A percentile compares a stretch with the other conserved stretches of the same genome.
phyloP scores from a whole-genome alignment of 2,113 vertebrate genomes.

The Oophaga pumilio region DNA sequence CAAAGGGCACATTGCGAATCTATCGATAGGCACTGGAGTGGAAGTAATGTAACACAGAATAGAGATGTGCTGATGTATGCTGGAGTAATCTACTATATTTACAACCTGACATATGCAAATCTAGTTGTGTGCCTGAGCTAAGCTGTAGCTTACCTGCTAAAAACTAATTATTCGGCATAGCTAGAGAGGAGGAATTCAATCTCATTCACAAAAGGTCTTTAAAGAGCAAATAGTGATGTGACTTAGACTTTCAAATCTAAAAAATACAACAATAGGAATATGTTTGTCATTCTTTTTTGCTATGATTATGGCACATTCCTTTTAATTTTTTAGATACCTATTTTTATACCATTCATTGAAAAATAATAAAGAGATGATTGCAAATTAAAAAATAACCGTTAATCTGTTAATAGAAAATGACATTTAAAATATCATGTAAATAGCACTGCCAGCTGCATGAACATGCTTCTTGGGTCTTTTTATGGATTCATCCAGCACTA shows the following conservation, averaged over 20 bases:
- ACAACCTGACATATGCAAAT: slow-evolving; percentile 36
- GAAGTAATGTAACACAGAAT: slow-evolving; percentile 12
- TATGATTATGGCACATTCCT: not conserved
- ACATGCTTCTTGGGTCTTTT: too few species aligned
- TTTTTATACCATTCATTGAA: too few species aligned
- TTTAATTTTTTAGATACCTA: not conserved
- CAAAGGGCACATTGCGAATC: not conserved
- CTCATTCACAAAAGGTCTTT: not conserved
- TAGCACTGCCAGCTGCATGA: too few species aligned
- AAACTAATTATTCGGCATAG: slow-evolving; percentile 20
- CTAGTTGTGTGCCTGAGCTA: not conserved
- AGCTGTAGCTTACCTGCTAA: slow-evolving; percentile 6
- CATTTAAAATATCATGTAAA: too few species aligned
- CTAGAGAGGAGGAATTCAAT: not conserved
- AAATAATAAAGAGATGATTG: too few species aligned
- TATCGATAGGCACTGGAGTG: slow-evolving; percentile 14
- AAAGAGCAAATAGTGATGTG: not conserved
- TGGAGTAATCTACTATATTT: slow-evolving; percentile 11
- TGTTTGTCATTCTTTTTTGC: not conserved
- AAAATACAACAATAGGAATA: not conserved
- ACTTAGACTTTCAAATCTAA: not conserved
- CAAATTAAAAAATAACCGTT: too few species aligned
- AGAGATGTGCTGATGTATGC: slow-evolving; percentile 18
- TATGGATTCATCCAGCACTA: too few species aligned
- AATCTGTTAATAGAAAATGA: too few species aligned